These are phyloP conservation scores for Bubo blakistoni DNA, from an alignment of 2,113 vertebrate genomes.

Conservation along the genomic window DNA sequence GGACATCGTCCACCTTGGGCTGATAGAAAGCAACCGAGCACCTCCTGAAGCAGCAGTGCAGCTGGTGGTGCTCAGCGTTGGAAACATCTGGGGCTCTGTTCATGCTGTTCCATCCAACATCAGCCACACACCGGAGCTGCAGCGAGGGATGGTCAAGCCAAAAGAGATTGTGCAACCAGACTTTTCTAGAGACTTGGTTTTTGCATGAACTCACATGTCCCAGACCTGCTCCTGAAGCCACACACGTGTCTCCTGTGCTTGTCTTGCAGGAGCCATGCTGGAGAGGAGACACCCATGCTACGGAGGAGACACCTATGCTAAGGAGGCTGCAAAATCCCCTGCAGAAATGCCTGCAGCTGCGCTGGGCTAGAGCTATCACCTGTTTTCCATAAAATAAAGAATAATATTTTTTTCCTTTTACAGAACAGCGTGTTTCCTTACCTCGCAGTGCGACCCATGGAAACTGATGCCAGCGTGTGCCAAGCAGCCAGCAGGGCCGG, in stretches of 20 bases:
- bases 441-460: accelerated
- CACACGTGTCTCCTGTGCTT: background rate
- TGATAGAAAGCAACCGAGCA: background rate
- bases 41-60: accelerated
- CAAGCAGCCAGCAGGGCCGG: accelerated
- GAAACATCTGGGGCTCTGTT: background rate
- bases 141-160: background rate
- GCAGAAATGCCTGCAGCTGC: accelerated
- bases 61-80: background rate
- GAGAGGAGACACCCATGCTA: background rate
- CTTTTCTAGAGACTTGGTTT: background rate
- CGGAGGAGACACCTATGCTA: background rate
- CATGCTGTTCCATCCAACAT: background rate
- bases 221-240: background rate
- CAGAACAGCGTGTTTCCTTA: background rate
- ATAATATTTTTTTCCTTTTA: background rate
- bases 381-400: background rate
- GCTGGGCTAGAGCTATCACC: background rate
- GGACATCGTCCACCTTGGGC: accelerated
- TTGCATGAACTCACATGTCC: background rate
- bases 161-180: background rate
- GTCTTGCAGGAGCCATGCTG: background rate
- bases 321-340: background rate
- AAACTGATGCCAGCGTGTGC: background rate
- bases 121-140: background rate